phyloP scores from a whole-genome alignment of 1,140 invertebrate species.

The Drosophila sulfurigaster region DNA sequence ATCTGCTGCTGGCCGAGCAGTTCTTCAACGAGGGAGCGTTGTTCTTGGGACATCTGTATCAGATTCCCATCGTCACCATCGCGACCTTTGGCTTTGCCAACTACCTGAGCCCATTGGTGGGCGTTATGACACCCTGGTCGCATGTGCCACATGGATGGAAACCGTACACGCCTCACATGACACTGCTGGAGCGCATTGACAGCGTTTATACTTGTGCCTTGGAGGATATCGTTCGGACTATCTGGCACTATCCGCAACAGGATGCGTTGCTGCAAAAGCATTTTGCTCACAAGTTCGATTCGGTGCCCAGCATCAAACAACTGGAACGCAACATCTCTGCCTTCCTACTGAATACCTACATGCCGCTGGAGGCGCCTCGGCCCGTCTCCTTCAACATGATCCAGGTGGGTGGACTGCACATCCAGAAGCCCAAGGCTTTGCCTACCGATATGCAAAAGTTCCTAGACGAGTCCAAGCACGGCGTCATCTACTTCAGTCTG shows the following conservation, averaged over 20 bases:
- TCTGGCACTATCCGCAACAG: slow-evolving; percentile 59
- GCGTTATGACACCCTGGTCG: slow-evolving; percentile 70
- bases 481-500: slow-evolving; percentile 87
- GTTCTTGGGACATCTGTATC: slow-evolving; percentile 81
- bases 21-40: slow-evolving; percentile 85
- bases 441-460: slow-evolving; percentile 67
- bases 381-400: slow-evolving; percentile 85
- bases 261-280: slow-evolving; percentile 69
- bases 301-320: slow-evolving; percentile 80
- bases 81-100: slow-evolving; percentile 75
- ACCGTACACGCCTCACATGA: slow-evolving; percentile 72
- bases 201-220: slow-evolving; percentile 46
- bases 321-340: slow-evolving; percentile 86
- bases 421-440: slow-evolving; percentile 71
- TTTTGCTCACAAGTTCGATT: slow-evolving; percentile 51
- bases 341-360: slow-evolving; percentile 86
- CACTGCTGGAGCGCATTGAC: slow-evolving; percentile 76
- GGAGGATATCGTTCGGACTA: slow-evolving; percentile 44
- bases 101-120: slow-evolving; percentile 74
- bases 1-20: slow-evolving; percentile 83
- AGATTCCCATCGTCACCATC: slow-evolving; percentile 77
- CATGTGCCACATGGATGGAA: slow-evolving; percentile 59
- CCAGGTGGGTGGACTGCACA: slow-evolving; percentile 85
- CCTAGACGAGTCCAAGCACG: slow-evolving; percentile 84
- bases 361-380: slow-evolving; percentile 81